Percentiles rank a stretch among this genome's conserved stretches.
Evolutionary conservation across 2,888 invertebrate species (phyloP).

Genomic region (Gnatocerus cornutus): DNA sequence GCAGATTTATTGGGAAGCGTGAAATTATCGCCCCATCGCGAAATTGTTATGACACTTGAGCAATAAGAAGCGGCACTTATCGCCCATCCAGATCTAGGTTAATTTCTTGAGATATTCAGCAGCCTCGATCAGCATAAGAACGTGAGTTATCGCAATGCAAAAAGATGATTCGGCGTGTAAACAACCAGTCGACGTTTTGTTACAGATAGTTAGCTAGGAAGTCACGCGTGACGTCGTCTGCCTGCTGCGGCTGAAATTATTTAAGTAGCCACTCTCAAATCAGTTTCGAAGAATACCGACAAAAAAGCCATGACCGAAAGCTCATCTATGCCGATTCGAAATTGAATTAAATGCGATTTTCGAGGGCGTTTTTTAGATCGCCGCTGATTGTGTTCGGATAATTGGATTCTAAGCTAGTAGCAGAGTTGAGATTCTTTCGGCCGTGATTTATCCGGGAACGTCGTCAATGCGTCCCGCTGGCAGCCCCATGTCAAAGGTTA

Average conservation of each 20-base stretch:
- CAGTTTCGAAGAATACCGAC: slow-evolving; percentile 19
- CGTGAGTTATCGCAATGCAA: slow-evolving; percentile 42
- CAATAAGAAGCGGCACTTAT: neutral
- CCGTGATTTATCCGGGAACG: slow-evolving; percentile 41
- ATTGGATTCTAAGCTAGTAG: slow-evolving; percentile 24
- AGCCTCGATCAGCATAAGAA: slow-evolving; percentile 13
- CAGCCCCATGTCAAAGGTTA: slow-evolving; percentile 46
- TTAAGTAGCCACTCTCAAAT: slow-evolving; percentile 30
- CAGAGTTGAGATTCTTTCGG: slow-evolving; percentile 19
- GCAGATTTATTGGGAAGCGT: slow-evolving; percentile 10
- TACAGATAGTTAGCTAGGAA: slow-evolving; percentile 51
- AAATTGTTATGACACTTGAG: neutral
- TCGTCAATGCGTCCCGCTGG: slow-evolving; percentile 44
- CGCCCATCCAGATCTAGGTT: slow-evolving; percentile 17
- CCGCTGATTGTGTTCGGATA: slow-evolving; percentile 24
- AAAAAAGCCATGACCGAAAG: slow-evolving; percentile 21
- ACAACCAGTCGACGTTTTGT: slow-evolving; percentile 49
- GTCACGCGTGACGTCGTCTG: slow-evolving; percentile 49
- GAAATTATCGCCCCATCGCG: neutral
- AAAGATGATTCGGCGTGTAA: slow-evolving; percentile 50
- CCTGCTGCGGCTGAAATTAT: slow-evolving; percentile 29
- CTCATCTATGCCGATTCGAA: slow-evolving; percentile 22
- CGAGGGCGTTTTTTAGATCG: slow-evolving; percentile 9
- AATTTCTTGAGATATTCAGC: slow-evolving; percentile 4
- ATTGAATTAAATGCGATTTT: slow-evolving; percentile 19